These are phyloP conservation scores for Ageneiosus marmoratus DNA, from an alignment of 2,113 vertebrate genomes.

Conservation along the genomic window DNA sequence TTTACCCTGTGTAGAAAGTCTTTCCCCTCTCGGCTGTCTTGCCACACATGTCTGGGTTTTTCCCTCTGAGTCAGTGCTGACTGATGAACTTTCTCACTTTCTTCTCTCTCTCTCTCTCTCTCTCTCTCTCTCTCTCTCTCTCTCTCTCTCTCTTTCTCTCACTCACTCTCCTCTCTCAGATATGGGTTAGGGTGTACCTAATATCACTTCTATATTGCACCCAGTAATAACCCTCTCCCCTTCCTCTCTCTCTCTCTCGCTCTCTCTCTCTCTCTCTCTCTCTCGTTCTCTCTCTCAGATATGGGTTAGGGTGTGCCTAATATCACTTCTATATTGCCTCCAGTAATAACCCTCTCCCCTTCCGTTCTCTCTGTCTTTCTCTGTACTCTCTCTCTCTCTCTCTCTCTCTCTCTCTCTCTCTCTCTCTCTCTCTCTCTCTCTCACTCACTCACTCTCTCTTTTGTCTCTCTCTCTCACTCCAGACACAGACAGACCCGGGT, in stretches of 20 bases:
- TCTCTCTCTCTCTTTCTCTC: constrained; percentile 4
- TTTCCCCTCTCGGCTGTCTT: constrained; percentile 34
- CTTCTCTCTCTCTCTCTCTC: not conserved
- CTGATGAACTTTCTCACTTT: constrained; percentile 53
- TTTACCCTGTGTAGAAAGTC: constrained; percentile 47
- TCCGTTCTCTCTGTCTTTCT: not conserved
- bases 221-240: not conserved
- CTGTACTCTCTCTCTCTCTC: too few species aligned
- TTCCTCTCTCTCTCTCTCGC: not conserved
- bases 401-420: not conserved
- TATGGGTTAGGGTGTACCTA: constrained; percentile 18
- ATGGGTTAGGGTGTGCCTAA: constrained; percentile 19
- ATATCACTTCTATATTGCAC: not conserved
- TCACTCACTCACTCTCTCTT: not conserved
- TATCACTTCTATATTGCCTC: not conserved
- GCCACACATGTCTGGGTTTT: constrained; percentile 45
- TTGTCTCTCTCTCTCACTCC: not conserved
- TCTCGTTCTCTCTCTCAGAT: not conserved
- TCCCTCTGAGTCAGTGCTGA: constrained; percentile 53
- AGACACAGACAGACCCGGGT: constrained; percentile 10
- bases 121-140: constrained; percentile 3
- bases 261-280: not conserved
- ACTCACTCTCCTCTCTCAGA: not conserved
- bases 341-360: not conserved
- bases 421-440: not conserved